Evolutionary conservation across 2,888 invertebrate genomes (phyloP).

Genomic region (Peribatodes rhomboidaria): DNA sequence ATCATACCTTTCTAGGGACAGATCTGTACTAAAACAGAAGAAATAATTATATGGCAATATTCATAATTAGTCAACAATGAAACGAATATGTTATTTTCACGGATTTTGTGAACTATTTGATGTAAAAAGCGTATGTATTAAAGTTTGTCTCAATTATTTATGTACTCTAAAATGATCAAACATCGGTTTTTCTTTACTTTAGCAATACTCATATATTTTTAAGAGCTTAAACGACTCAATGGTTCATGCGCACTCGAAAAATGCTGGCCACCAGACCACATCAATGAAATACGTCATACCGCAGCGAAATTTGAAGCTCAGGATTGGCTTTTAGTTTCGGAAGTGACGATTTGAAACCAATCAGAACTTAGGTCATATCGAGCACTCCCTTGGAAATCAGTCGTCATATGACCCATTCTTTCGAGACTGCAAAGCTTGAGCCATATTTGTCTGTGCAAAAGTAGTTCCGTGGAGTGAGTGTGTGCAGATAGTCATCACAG

Average conservation of each 20-base stretch:
- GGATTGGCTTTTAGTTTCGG: slow-evolving; percentile 85
- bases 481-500: slow-evolving; percentile 89
- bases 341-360: slow-evolving; percentile 84
- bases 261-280: slow-evolving; percentile 85
- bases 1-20: not conserved
- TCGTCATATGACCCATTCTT: slow-evolving; percentile 94
- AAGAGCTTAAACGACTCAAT: slow-evolving; percentile 52
- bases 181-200: not conserved
- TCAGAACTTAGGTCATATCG: slow-evolving; percentile 84
- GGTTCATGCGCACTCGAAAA: slow-evolving; percentile 76
- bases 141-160: not conserved
- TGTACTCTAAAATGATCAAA: not conserved
- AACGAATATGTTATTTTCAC: not conserved
- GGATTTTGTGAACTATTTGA: not conserved
- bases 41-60: slow-evolving; percentile 2
- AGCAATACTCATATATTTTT: not conserved
- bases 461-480: slow-evolving; percentile 94
- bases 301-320: slow-evolving; percentile 75
- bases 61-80: not conserved
- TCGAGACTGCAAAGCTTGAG: slow-evolving; percentile 89
- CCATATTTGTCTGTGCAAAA: slow-evolving; percentile 95
- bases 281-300: slow-evolving; percentile 85
- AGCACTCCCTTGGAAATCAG: slow-evolving; percentile 85
- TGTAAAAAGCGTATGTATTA: too few species aligned
- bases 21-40: not conserved